Evolutionary conservation across 2,888 invertebrate genomes (phyloP).

Genomic region (Acrobasis repandana): DNA sequence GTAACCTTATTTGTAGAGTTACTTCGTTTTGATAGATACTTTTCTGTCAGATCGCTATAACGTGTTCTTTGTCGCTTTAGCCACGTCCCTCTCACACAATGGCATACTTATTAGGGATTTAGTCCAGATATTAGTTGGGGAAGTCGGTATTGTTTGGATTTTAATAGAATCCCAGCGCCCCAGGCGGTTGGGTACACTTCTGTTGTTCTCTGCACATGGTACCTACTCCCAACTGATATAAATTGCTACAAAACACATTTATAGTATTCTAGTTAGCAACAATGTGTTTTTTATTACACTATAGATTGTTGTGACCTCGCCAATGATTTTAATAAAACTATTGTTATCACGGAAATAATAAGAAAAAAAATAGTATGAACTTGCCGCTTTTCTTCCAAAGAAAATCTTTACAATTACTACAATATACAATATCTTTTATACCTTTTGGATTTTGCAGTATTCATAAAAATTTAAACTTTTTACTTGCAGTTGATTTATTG

Average conservation of each 20-base stretch:
- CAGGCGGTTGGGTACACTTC: slow-evolving; percentile 70
- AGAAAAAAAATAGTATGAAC: no score
- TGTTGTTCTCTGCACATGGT: slow-evolving; percentile 46
- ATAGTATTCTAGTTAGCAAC: slow-evolving; percentile 5
- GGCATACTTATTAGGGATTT: slow-evolving; percentile 84
- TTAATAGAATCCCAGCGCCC: slow-evolving; percentile 79
- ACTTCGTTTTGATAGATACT: background rate
- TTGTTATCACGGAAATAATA: background rate
- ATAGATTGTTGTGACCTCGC: background rate
- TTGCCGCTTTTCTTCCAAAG: no score
- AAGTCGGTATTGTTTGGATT: slow-evolving; percentile 80
- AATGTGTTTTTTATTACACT: slow-evolving; percentile 10
- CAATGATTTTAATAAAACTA: background rate
- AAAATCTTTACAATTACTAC: no score
- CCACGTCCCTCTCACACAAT: slow-evolving; percentile 82
- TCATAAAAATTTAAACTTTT: no score
- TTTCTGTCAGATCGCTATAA: slow-evolving; percentile 72
- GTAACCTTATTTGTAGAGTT: background rate
- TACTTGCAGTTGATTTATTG: no score
- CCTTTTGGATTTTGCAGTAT: no score
- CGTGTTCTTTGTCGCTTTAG: slow-evolving; percentile 80
- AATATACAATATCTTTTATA: no score
- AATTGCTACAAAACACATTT: slow-evolving; percentile 48
- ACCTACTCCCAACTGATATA: slow-evolving; percentile 52
- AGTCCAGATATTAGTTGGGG: slow-evolving; percentile 83